Evolutionary conservation across 2,888 invertebrate species (phyloP), one percentile per base, ranked within the genome.

Genomic region (Drosophila subquinaria): DNA sequence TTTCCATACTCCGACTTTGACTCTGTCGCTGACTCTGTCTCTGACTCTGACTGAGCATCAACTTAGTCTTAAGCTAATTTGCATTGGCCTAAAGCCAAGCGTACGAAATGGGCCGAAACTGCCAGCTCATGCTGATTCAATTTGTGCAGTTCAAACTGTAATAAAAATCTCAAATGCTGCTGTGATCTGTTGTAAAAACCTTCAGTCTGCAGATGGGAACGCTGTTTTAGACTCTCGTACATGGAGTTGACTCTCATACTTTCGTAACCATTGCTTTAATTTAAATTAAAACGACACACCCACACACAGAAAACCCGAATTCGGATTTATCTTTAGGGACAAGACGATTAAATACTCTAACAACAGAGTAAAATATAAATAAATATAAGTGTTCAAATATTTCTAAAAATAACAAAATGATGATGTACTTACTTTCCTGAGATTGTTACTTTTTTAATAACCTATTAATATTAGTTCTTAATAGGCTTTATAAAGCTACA

Each of bases 211-310:
- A 48, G 20, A 30, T 69, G 61, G 40, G 9, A 71, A 38, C 36
- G 13, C 13, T 66, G 20, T 52, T 50, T 51, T 61, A 47, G 38
- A 38, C 43, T 50, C 55, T 64, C 35, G 30, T 45, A 43, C 43
- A 43, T 43, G 5, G 33, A 33, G 5, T 51, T 35, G 17, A 11
- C 35, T 51, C 35, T 51, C 13, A 35, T 11, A 42, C 38, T 82
- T 75, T 82, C 77, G 70, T 47, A 81, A 79, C 59, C 51, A 43
- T 52, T 76, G 69, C 67, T 53, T 73, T 69, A 69, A 59, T 61
- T 78, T 55, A 51, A 8, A 69, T 71, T 61, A 62, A 66, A 11
- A n/a, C 20, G 43, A 53, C 56, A 51, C 62, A 42, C 74, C 70
- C 57, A 74, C 73, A 52, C 53, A 36, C 40, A 17, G 1, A 23